phyloP scores from a whole-genome alignment of 2,888 invertebrate species.

The Phania funesta region DNA sequence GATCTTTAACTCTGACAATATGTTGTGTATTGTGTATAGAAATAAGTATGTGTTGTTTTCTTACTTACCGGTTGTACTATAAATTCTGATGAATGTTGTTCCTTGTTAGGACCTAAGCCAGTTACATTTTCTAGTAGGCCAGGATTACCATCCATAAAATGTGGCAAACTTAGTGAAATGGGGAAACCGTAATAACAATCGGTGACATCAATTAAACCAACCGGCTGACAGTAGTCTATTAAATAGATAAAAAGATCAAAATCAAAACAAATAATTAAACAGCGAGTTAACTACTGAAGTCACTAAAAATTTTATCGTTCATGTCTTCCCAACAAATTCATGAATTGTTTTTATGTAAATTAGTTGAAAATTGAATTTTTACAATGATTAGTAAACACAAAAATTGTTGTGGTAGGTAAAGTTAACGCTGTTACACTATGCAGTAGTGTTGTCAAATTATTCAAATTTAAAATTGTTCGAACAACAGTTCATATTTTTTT shows the following conservation, averaged over 20 bases:
- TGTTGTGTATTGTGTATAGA: not conserved
- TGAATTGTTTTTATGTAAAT: conserved; percentile 4
- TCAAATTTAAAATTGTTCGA: too few relatives aligned
- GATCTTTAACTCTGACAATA: not conserved
- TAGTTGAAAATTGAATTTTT: conserved; percentile 35
- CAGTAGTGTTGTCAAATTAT: too few relatives aligned
- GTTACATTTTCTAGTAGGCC: conserved; percentile 84
- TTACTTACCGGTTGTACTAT: conserved; percentile 88
- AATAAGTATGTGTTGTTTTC: not conserved
- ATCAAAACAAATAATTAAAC: not conserved
- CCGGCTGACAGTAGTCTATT: conserved; percentile 85
- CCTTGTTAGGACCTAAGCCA: conserved; percentile 84
- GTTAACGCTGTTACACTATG: not conserved
- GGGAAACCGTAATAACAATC: conserved; percentile 96
- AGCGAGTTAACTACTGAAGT: conserved; percentile 3
- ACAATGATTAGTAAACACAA: not conserved
- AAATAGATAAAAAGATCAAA: conserved; percentile 61
- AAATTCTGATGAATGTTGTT: conserved; percentile 86
- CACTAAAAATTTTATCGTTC: conserved; percentile 22
- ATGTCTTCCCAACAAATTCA: not conserved
- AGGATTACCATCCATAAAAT: conserved; percentile 89
- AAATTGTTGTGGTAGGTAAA: conserved; percentile 27
- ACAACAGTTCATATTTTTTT: too few relatives aligned
- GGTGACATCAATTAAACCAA: conserved; percentile 90
- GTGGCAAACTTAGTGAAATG: conserved; percentile 92